These are phyloP conservation scores for Drosophila melanica DNA, from an alignment of 1,140 invertebrate genomes.

Conservation along the genomic window DNA sequence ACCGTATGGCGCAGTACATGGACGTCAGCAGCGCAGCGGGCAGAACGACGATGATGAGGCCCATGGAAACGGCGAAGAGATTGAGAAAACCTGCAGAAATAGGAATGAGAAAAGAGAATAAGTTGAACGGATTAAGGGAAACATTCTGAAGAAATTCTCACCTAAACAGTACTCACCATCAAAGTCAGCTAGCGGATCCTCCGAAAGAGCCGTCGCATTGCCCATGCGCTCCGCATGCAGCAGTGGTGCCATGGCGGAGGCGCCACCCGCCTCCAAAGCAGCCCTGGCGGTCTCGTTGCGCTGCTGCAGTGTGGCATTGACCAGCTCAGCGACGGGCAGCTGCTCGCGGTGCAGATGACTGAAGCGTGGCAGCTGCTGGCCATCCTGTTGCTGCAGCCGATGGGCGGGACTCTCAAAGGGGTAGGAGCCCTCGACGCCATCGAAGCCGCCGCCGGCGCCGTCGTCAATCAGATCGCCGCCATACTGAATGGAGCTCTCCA, in stretches of 20 bases:
- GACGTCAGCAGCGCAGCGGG: constrained; percentile 65
- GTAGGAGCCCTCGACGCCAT: constrained; percentile 79
- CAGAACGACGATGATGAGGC: constrained; percentile 69
- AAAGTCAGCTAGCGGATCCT: constrained; percentile 55
- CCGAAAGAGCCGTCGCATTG: constrained; percentile 62
- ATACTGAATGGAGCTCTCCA: constrained; percentile 79
- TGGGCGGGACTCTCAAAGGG: constrained; percentile 72
- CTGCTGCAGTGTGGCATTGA: constrained; percentile 65
- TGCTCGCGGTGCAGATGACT: constrained; percentile 77
- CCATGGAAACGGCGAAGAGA: constrained; percentile 70
- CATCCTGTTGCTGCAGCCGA: constrained; percentile 38
- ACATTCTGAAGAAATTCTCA: too few relatives aligned
- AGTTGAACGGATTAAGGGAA: too few relatives aligned
- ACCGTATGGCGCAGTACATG: constrained; percentile 75
- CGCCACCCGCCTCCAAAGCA: background rate
- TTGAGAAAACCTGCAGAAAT: constrained; percentile 56
- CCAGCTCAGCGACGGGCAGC: constrained; percentile 62
- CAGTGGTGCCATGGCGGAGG: constrained; percentile 64
- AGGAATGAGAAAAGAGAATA: too few relatives aligned
- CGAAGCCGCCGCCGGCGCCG: constrained; percentile 75
- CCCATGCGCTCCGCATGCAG: constrained; percentile 33
- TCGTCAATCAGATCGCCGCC: constrained; percentile 80
- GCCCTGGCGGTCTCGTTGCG: constrained; percentile 31
- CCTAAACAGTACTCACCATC: constrained; percentile 49
- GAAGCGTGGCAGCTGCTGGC: constrained; percentile 24